Evolutionary conservation across 2,113 vertebrate species (phyloP).

Genomic region (Amblyopsis rosae): DNA sequence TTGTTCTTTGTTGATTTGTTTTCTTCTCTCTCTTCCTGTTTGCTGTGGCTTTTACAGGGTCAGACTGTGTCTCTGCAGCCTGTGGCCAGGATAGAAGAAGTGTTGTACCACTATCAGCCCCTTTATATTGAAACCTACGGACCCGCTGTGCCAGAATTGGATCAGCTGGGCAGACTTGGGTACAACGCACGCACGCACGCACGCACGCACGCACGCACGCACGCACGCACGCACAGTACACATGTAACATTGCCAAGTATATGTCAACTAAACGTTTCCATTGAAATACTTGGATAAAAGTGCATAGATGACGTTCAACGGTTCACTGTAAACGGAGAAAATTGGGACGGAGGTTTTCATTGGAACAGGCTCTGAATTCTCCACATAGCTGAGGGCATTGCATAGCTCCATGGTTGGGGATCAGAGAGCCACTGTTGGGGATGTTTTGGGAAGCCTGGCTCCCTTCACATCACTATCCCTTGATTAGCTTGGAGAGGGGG

Average conservation of each 20-base stretch:
- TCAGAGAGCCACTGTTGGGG: constrained; percentile 20
- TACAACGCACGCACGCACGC: constrained; percentile 67
- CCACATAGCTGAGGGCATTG: background rate
- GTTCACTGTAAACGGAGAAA: background rate
- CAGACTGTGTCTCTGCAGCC: constrained; percentile 89
- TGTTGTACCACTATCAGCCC: constrained; percentile 86
- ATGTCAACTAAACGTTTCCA: too few species aligned
- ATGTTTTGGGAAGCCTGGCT: constrained; percentile 36
- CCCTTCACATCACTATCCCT: constrained; percentile 43
- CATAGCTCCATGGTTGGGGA: constrained; percentile 5
- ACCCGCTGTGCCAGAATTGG: constrained; percentile 85
- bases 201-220: constrained; percentile 10
- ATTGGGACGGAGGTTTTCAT: background rate
- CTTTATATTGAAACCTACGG: constrained; percentile 85
- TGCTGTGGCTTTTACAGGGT: constrained; percentile 70
- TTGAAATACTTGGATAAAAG: background rate
- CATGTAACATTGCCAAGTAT: background rate
- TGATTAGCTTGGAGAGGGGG: constrained; percentile 52
- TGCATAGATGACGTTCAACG: background rate
- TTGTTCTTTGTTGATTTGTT: constrained; percentile 26
- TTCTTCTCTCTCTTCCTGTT: background rate
- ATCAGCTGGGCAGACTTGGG: constrained; percentile 86
- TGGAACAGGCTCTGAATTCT: constrained; percentile 2
- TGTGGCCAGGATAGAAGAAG: constrained; percentile 83
- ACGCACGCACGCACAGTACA: background rate